Conservation (phyloP, 1,140 invertebrate genomes). For the Drosophila sp. region DNA sequence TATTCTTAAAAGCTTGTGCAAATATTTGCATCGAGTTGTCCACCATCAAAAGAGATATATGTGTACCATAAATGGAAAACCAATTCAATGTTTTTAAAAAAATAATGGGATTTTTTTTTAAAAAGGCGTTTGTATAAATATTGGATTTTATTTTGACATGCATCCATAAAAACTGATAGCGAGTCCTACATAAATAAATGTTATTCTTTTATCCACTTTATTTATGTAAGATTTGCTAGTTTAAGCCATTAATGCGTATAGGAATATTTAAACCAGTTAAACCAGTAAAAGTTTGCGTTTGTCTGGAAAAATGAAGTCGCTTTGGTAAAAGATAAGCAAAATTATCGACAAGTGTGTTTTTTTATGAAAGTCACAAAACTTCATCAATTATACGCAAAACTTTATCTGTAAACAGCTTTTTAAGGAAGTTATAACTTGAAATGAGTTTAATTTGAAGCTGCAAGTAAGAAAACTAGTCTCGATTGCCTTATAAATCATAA, state of each 20-base stretch:
- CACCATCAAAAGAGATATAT: not conserved
- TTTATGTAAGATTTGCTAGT: too few species aligned
- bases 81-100: not conserved
- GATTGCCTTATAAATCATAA: slow-evolving; percentile 4
- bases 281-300: not conserved
- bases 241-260: too few species aligned
- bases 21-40: slow-evolving; percentile 11
- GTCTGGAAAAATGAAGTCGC: not conserved
- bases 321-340: not conserved
- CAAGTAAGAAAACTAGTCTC: not conserved
- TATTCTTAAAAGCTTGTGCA: slow-evolving; percentile 6
- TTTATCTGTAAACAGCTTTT: not conserved
- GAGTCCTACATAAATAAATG: not conserved
- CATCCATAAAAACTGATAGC: too few species aligned
- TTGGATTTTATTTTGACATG: too few species aligned
- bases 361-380: slow-evolving; percentile 3
- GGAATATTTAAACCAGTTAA: too few species aligned
- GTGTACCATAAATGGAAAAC: too few species aligned
- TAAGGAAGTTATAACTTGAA: not conserved
- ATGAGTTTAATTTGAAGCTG: not conserved
- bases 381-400: not conserved
- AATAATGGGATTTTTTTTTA: too few species aligned
- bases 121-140: too few species aligned
- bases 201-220: too few species aligned
- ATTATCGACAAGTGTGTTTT: not conserved